A percentile compares a stretch with the other conserved stretches of the same genome.
Conservation (phyloP, 2,888 invertebrate species). For the Conus canariensis region DNA sequence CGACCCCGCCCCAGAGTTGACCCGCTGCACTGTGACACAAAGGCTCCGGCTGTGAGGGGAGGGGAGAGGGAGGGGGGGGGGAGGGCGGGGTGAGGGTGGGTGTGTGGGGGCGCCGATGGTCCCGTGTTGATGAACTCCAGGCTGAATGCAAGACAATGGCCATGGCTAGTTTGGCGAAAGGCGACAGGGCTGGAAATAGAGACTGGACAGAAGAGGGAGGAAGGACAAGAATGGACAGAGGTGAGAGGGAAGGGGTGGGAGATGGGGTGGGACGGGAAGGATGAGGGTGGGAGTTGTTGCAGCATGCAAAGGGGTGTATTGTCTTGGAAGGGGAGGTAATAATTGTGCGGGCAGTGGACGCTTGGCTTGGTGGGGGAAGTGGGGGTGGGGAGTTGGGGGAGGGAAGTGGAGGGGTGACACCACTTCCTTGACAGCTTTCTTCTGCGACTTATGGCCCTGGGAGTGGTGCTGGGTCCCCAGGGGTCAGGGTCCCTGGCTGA, state of each 20-base stretch:
- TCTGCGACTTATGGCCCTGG: background rate
- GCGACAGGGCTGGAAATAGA: background rate
- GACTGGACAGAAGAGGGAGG: background rate
- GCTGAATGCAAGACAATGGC: background rate
- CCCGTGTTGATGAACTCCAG: background rate
- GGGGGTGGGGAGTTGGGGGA: background rate
- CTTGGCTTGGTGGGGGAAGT: background rate
- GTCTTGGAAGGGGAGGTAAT: background rate
- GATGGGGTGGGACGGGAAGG: background rate
- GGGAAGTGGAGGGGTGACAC: background rate
- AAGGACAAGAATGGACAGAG: background rate
- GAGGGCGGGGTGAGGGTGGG: background rate
- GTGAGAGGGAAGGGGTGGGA: background rate
- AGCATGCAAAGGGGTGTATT: background rate
- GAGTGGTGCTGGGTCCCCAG: background rate
- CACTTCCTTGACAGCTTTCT: constrained; percentile 3
- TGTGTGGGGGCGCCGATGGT: background rate
- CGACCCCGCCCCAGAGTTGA: background rate
- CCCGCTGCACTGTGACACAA: constrained; percentile 12
- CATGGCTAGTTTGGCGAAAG: background rate
- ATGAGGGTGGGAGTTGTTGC: background rate
- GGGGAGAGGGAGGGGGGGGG: too few species aligned
- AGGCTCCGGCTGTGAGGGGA: background rate
- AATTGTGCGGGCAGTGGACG: constrained; percentile 7
- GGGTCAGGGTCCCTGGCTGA: background rate